Conservation (phyloP, 2,113 vertebrate species). For the Lepus americanus region DNA sequence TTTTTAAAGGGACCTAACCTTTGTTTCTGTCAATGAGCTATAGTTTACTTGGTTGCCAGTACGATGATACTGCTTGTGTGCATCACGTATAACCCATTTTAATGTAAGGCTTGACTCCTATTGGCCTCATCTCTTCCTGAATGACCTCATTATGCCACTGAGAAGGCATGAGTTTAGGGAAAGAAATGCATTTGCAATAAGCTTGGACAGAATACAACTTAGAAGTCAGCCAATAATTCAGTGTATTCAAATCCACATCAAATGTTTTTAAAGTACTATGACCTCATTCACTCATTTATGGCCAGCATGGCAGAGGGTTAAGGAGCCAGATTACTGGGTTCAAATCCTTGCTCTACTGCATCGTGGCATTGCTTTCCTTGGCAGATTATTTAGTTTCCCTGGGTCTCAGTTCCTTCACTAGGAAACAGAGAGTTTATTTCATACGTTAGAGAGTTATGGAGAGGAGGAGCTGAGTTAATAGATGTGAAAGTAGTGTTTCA, state of each 20-base stretch:
- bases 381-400: not conserved
- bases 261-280: not conserved
- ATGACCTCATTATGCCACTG: conserved; percentile 9
- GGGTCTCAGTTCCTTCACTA: not conserved
- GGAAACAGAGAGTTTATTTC: not conserved
- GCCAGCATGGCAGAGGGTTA: not conserved
- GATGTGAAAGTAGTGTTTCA: not conserved
- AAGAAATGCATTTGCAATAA: not conserved
- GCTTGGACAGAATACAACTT: not conserved
- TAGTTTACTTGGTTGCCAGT: not conserved
- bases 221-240: conserved; percentile 1
- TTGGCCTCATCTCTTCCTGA: not conserved
- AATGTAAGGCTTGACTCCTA: not conserved
- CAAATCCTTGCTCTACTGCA: not conserved
- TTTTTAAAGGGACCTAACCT: not conserved
- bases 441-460: not conserved
- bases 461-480: not conserved
- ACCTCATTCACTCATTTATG: not conserved
- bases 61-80: not conserved
- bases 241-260: not conserved
- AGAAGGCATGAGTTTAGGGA: not conserved
- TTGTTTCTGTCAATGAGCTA: not conserved
- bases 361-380: not conserved
- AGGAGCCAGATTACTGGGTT: not conserved
- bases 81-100: not conserved